Conservation (phyloP, 2,797 vertebrate genomes). For the Hoplostethus mediterraneus region DNA sequence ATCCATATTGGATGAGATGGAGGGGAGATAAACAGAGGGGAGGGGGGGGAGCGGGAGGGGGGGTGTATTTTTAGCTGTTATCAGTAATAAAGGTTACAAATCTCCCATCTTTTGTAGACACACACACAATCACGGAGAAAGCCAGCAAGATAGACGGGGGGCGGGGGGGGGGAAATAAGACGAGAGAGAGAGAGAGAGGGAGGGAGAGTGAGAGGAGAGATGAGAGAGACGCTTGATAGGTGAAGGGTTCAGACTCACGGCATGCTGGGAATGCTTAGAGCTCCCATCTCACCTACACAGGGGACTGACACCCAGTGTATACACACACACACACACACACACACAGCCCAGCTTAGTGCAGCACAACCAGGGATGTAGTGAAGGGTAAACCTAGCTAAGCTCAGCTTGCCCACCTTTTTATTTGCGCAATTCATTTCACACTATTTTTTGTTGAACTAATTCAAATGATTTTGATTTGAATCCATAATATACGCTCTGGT, state of each 20-base stretch:
- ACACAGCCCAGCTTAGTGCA: constrained; percentile 10
- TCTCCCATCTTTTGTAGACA: constrained; percentile 60
- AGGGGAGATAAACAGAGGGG: constrained; percentile 61
- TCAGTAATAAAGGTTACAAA: constrained; percentile 69
- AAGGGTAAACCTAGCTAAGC: constrained; percentile 33
- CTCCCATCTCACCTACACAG: constrained; percentile 26
- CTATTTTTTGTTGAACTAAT: no score
- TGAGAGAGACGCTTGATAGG: constrained; percentile 46
- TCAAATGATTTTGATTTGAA: no score
- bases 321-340: constrained; percentile 6
- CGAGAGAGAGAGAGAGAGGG: constrained; percentile 34
- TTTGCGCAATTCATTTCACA: not conserved
- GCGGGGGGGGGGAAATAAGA: constrained; percentile 38
- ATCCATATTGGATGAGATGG: constrained; percentile 68
- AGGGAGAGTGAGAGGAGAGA: constrained; percentile 12
- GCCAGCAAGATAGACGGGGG: constrained; percentile 24
- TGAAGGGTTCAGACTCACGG: constrained; percentile 57
- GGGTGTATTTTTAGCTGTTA: constrained; percentile 67
- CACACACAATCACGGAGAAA: constrained; percentile 27
- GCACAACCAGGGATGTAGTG: constrained; percentile 34
- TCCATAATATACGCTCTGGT: not conserved
- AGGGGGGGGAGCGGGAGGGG: constrained; percentile 24
- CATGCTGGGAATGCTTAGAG: constrained; percentile 41
- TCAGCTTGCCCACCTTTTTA: constrained; percentile 20
- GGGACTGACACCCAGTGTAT: not conserved